A percentile compares a stretch with the other conserved stretches of the same genome.
Conservation (phyloP, 2,113 vertebrate species). For the Chlorodrepanis virens region DNA sequence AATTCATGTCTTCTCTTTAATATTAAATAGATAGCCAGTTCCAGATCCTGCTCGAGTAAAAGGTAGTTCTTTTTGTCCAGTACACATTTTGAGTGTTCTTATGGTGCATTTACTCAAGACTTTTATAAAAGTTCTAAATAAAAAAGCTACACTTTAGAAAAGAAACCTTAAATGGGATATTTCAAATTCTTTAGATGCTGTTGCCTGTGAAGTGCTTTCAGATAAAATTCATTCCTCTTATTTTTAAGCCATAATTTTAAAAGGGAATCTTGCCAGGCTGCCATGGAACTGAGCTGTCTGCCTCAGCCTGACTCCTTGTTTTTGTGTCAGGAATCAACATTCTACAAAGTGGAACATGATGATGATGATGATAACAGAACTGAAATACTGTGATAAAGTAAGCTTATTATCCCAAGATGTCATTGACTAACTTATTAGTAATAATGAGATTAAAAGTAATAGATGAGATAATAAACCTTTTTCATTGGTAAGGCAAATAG, state of each 20-base stretch:
- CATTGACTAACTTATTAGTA: slow-evolving; percentile 7
- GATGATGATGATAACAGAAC: neutral
- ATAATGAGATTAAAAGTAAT: neutral
- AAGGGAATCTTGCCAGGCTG: neutral
- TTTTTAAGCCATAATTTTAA: neutral
- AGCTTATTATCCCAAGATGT: slow-evolving; percentile 29
- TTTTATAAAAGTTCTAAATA: neutral
- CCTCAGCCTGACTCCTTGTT: neutral
- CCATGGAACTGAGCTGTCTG: fast-evolving
- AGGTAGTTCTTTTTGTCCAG: neutral
- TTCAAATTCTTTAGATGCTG: neutral
- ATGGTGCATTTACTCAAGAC: neutral
- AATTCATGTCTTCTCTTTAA: neutral
- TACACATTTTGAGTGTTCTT: neutral
- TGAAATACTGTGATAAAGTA: slow-evolving; percentile 16
- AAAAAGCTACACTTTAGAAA: neutral
- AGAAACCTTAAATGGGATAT: neutral
- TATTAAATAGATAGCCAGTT: neutral
- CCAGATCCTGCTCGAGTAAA: neutral
- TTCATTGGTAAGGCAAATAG: neutral
- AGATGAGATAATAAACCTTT: neutral
- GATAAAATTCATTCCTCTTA: neutral
- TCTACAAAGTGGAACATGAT: neutral
- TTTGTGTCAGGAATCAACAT: neutral
- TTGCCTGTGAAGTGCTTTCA: neutral